Base-by-base conservation (phyloP, 2,888 invertebrate genomes). In the Chaetogeoica ovagalla region DNA sequence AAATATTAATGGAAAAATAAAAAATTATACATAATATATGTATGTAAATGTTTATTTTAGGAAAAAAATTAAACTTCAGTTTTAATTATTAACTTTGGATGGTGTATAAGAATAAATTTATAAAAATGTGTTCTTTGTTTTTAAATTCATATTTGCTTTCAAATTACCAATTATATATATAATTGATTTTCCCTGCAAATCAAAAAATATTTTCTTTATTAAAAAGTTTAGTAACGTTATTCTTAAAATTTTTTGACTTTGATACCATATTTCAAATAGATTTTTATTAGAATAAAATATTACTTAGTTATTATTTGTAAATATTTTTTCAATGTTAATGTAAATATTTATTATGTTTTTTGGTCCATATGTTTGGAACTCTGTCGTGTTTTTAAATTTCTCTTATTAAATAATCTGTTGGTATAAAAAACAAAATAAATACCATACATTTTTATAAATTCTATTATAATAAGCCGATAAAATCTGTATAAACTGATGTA, bases 221-320 rank as follows among this genome's bases (percentile, higher is more conserved):
- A 69, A 68, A 68, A 37, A 77, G 7, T 13, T 52, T 21, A 77
- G 59, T 69, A 39, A 69, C 52, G 17, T 69, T 69, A 77, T 60
- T 37, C 21, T 21, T 52, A 52, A 8, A 60, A 59, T 73, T 66
- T 73, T 66, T 75, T 66, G 57, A 75, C 57, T 75, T 75, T 75
- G 43, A 60, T 69, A 62, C 69, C 48, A 69, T n/a, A n/a, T n/a
- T 77, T 77, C 69, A 17, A 52, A 69, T 77, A 69, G 68, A 60
- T 69, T 77, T 77, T 60, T 76, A 59, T 60, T 69, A 69, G 48
- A 68, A 11, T 69, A 48, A 69, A 69, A 60, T 52, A 60, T 52
- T 52, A 37, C 60, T 43, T 69, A 77, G 76, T 69, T 69, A 55
- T 77, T 11, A 48, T 69, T 77, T 77, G 76, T 77, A 77, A 69